A percentile compares a stretch with the other conserved stretches of the same genome.
Evolutionary conservation across 1,140 invertebrate species (phyloP).

Genomic region (Zaprionus davidi): DNA sequence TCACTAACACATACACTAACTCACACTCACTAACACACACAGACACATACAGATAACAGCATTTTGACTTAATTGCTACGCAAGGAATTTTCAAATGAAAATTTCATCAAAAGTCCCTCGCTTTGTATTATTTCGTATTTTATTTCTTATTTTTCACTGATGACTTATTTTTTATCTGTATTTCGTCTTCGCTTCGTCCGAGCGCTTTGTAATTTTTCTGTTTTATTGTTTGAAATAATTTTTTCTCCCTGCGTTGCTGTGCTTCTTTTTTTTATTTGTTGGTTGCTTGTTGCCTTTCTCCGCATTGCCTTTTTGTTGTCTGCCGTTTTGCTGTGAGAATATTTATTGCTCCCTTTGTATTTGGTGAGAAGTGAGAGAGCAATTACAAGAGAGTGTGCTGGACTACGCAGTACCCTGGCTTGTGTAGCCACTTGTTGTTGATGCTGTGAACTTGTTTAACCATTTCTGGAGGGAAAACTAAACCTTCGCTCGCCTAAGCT

Average conservation of each 20-base stretch:
- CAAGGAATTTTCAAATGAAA: slow-evolving; percentile 76
- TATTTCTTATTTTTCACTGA: slow-evolving; percentile 36
- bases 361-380: neutral
- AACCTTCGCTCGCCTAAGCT: neutral
- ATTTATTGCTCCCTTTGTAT: slow-evolving; percentile 39
- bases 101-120: slow-evolving; percentile 67
- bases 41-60: slow-evolving; percentile 10
- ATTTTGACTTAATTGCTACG: slow-evolving; percentile 71
- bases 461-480: neutral
- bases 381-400: neutral
- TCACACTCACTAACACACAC: too few relatives aligned
- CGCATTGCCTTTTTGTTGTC: slow-evolving; percentile 35
- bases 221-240: slow-evolving; percentile 66
- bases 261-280: neutral
- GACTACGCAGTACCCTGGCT: neutral
- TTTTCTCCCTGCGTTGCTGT: slow-evolving; percentile 15
- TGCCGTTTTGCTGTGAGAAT: slow-evolving; percentile 42
- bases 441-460: neutral
- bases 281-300: slow-evolving; percentile 10
- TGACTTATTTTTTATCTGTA: slow-evolving; percentile 28
- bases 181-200: slow-evolving; percentile 21
- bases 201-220: slow-evolving; percentile 37
- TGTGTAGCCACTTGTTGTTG: neutral
- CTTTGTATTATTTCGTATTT: slow-evolving; percentile 61
- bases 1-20: neutral